These are phyloP conservation scores for Urosaurus nigricauda DNA, from an alignment of 2,797 vertebrate species.

Conservation along the genomic window DNA sequence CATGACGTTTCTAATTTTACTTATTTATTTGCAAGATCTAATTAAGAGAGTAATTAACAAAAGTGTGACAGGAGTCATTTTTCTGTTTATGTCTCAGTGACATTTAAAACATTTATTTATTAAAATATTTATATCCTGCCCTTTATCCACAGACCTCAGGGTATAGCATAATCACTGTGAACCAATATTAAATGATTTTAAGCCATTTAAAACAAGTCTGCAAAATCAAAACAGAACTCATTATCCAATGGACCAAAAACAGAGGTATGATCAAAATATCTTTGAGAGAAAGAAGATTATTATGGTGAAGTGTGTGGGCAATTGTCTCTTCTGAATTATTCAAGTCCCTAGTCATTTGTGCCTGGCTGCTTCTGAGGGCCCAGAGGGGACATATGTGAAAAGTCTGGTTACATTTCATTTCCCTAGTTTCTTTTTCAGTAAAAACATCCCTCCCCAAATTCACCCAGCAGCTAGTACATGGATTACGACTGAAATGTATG, in stretches of 20 bases:
- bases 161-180: not conserved
- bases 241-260: not conserved
- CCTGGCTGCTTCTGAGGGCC: not conserved
- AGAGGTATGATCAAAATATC: not conserved
- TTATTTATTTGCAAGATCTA: not conserved
- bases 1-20: not conserved
- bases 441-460: not conserved
- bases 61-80: not conserved
- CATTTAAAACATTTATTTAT: not conserved
- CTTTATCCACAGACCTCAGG: not conserved
- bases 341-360: not conserved
- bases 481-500: not conserved
- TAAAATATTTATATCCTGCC: not conserved
- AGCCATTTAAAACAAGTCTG: not conserved
- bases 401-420: not conserved
- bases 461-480: not conserved
- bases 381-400: not conserved
- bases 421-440: not conserved
- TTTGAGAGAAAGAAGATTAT: not conserved
- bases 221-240: not conserved
- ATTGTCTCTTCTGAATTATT: not conserved
- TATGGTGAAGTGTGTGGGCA: not conserved
- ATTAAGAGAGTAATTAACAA: not conserved
- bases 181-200: not conserved
- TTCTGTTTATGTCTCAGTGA: not conserved